Percentiles rank a stretch among this genome's conserved stretches.
These are phyloP conservation scores for Coptodon bakossiorum DNA, from an alignment of 2,113 vertebrate genomes.

Conservation along the genomic window DNA sequence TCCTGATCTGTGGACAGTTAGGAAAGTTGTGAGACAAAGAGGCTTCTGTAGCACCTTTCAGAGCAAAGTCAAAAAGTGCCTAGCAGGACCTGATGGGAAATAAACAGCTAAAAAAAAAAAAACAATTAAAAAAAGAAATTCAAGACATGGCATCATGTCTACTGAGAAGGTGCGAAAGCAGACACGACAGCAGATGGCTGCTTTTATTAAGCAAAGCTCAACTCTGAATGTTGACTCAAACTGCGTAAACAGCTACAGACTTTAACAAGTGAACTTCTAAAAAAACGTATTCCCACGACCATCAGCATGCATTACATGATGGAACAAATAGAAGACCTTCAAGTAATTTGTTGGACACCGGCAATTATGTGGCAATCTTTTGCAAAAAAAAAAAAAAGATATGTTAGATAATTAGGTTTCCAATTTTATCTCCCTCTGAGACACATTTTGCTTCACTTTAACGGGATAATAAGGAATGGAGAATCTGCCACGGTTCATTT, in stretches of 20 bases:
- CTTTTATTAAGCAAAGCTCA: not conserved
- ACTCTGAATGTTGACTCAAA: not conserved
- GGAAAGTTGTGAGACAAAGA: not conserved
- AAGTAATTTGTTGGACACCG: not conserved
- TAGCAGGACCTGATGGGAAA: not conserved
- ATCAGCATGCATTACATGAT: not conserved
- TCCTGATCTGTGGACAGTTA: conserved; percentile 57
- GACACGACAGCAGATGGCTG: not conserved
- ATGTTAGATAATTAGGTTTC: not conserved
- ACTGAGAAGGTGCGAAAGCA: not conserved
- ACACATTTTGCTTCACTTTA: not conserved
- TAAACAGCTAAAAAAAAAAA: not conserved
- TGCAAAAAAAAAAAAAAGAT: not conserved
- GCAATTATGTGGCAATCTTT: not conserved
- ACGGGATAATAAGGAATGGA: not conserved
- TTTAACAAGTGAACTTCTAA: not conserved
- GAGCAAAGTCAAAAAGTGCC: not conserved
- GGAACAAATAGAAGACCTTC: not conserved
- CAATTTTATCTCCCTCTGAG: not conserved
- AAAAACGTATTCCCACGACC: not conserved
- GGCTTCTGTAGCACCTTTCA: not conserved
- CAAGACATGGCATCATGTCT: not conserved
- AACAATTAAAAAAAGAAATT: not conserved
- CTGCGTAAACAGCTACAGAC: not conserved
- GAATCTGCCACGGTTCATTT: not conserved